phyloP scores from a whole-genome alignment of 2,113 vertebrate genomes.

The Hyla sarda region DNA sequence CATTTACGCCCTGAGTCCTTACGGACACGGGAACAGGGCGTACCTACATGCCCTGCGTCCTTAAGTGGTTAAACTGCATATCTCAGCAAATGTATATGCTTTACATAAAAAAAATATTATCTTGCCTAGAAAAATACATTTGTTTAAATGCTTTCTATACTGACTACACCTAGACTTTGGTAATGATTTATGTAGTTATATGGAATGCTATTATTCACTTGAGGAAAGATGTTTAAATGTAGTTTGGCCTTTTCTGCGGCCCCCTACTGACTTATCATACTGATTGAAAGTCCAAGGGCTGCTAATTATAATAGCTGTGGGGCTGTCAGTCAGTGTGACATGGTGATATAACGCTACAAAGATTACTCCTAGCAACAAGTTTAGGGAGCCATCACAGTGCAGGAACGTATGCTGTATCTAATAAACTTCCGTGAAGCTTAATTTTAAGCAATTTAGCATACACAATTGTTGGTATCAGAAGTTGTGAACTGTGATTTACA shows the following conservation, averaged over 20 bases:
- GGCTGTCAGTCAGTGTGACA: constrained; percentile 6
- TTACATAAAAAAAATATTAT: not conserved
- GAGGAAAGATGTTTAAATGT: not conserved
- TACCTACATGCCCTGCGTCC: no score
- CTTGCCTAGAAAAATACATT: not conserved
- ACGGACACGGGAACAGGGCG: no score
- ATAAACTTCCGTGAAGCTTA: not conserved
- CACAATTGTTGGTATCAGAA: not conserved
- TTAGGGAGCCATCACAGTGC: not conserved
- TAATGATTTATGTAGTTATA: not conserved
- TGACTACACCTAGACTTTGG: not conserved
- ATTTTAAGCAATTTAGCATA: not conserved
- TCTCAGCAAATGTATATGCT: not conserved
- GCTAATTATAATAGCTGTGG: constrained; percentile 15
- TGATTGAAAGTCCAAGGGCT: not conserved
- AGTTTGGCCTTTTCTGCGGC: not conserved
- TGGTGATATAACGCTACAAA: not conserved
- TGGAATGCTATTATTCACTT: not conserved
- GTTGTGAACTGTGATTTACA: not conserved
- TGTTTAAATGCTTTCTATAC: not conserved
- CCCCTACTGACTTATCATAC: not conserved
- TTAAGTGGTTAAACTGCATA: not conserved
- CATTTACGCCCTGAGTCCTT: no score
- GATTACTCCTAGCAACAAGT: not conserved
- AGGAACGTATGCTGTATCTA: not conserved